Evolutionary conservation across 2,113 vertebrate genomes (phyloP).

Genomic region (Pterocles burchelli): DNA sequence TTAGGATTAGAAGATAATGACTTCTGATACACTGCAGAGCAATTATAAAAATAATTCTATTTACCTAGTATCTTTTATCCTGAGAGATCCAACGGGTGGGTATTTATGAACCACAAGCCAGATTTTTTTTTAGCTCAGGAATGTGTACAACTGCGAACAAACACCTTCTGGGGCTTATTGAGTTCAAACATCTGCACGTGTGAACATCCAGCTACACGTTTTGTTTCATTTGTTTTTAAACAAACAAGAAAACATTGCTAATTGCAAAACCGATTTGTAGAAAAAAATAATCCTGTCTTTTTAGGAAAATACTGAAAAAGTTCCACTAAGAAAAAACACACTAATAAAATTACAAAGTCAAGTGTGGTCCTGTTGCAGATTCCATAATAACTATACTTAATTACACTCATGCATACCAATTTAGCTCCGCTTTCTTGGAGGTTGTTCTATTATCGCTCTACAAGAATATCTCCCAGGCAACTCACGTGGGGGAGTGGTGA

Average conservation of each 20-base stretch:
- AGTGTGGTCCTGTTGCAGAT: not conserved
- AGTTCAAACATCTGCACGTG: not conserved
- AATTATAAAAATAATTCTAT: conserved; percentile 18
- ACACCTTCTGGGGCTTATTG: not conserved
- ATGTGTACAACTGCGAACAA: not conserved
- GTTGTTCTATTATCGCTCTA: not conserved
- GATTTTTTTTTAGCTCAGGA: conserved; percentile 19
- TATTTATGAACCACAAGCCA: not conserved
- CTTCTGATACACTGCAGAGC: not conserved
- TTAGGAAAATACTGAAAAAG: not conserved
- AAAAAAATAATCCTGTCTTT: not conserved
- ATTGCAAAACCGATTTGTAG: not conserved
- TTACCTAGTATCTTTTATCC: conserved; percentile 33
- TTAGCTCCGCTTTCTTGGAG: not conserved
- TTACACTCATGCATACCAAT: not conserved
- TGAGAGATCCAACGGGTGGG: not conserved
- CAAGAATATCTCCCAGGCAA: conserved; percentile 19
- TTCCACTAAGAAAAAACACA: not conserved
- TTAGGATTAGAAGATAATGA: not conserved
- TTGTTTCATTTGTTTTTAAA: not conserved
- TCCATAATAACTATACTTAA: not conserved
- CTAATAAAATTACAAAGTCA: not conserved
- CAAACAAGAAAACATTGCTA: not conserved
- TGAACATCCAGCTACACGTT: not conserved
- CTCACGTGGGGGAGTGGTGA: not conserved